These are phyloP conservation scores for Alviniconcha marisindica DNA, from an alignment of 1,140 invertebrate genomes.

Conservation along the genomic window DNA sequence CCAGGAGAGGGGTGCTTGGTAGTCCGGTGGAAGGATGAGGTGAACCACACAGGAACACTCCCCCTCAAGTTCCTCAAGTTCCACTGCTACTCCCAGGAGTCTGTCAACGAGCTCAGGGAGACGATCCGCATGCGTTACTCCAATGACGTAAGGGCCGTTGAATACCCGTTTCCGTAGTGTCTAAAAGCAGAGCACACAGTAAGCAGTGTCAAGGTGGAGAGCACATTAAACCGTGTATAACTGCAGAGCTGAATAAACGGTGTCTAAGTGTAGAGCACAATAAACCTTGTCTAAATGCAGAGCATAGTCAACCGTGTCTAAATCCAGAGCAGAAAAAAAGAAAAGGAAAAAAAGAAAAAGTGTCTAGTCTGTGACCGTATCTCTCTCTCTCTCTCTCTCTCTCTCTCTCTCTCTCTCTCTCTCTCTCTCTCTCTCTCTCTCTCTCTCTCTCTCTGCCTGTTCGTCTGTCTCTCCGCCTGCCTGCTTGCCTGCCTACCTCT, in stretches of 20 bases:
- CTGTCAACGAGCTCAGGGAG: background rate
- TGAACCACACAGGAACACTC: background rate
- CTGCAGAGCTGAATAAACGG: too few species aligned
- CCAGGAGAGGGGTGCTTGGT: conserved; percentile 15
- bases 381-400: too few species aligned
- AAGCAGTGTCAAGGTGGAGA: too few species aligned
- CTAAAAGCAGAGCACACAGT: too few species aligned
- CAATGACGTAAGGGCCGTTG: background rate
- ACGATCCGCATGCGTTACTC: background rate
- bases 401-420: background rate
- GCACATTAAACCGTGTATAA: too few species aligned
- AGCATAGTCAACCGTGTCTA: too few species aligned
- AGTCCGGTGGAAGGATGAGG: background rate
- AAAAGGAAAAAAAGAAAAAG: too few species aligned
- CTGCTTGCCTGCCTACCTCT: background rate
- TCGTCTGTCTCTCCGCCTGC: background rate
- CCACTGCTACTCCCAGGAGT: conserved; percentile 5
- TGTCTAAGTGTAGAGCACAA: too few species aligned
- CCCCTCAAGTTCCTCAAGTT: background rate
- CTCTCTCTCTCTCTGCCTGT: background rate
- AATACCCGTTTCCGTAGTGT: too few species aligned
- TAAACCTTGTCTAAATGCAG: too few species aligned
- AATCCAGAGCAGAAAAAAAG: too few species aligned
- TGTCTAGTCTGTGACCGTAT: too few species aligned
- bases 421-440: background rate